These are phyloP conservation scores for Odontothrips loti DNA, from an alignment of 2,888 invertebrate genomes.

Conservation along the genomic window DNA sequence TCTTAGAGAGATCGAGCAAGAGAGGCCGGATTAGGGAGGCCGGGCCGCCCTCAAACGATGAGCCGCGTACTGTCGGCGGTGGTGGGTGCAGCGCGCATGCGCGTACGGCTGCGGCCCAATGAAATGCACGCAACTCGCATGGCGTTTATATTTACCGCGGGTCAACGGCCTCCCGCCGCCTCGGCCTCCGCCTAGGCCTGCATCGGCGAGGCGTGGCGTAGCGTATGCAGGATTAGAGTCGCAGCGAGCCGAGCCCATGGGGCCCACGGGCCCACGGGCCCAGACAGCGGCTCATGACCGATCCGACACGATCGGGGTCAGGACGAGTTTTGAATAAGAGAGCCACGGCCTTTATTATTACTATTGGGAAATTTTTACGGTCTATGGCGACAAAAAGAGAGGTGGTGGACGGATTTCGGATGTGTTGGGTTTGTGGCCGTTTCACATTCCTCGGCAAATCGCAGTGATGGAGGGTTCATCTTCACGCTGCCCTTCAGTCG, in stretches of 20 bases:
- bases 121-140: conserved; percentile 24
- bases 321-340: background rate
- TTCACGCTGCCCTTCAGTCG: no score
- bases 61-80: no score
- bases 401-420: no score
- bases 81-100: no score
- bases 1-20: background rate
- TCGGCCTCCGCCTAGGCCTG: background rate
- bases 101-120: background rate
- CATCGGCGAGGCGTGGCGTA: background rate
- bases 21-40: background rate
- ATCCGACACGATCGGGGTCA: conserved; percentile 2
- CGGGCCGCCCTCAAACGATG: background rate
- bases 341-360: no score
- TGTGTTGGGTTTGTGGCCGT: no score
- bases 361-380: no score
- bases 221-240: background rate
- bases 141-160: conserved; percentile 20
- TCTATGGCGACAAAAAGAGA: no score
- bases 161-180: background rate
- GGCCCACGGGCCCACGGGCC: background rate
- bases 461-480: no score
- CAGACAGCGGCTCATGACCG: background rate
- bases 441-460: no score
- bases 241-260: background rate